A percentile compares a stretch with the other conserved stretches of the same genome.
phyloP scores from a whole-genome alignment of 2,113 vertebrate genomes.

The Neotoma lepida region DNA sequence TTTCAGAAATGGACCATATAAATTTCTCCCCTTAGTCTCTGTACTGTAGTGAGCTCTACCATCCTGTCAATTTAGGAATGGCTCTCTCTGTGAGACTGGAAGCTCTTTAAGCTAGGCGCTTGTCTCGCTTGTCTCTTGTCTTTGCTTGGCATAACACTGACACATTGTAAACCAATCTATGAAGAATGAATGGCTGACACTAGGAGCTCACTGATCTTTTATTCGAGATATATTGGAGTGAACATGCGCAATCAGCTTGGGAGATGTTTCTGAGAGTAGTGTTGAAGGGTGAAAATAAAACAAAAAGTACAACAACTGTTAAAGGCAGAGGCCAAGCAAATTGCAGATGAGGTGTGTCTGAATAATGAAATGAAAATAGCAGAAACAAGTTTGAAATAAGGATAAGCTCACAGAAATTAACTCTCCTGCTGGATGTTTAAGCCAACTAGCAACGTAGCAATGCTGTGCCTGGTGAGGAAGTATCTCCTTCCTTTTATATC shows the following conservation, averaged over 20 bases:
- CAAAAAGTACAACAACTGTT: neutral
- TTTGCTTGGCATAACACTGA: neutral
- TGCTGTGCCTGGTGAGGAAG: neutral
- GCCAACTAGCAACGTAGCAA: neutral
- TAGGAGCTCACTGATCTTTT: neutral
- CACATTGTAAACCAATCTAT: neutral
- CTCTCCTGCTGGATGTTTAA: neutral
- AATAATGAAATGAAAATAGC: slow-evolving; percentile 25
- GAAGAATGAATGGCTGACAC: neutral
- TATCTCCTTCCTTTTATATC: neutral
- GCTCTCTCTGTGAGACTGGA: neutral
- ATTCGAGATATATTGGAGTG: neutral
- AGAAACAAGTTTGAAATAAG: slow-evolving; percentile 4
- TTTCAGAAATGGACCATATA: neutral
- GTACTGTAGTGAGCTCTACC: neutral
- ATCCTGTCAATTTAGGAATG: neutral
- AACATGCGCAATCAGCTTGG: neutral
- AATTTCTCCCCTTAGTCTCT: neutral
- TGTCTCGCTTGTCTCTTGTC: neutral
- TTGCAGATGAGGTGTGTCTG: neutral
- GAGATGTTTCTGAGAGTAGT: slow-evolving; percentile 34
- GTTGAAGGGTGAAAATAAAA: neutral
- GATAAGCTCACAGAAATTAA: neutral
- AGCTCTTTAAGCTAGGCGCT: neutral
- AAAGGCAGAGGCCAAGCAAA: slow-evolving; percentile 3